Evolutionary conservation across 2,113 vertebrate genomes (phyloP).

Genomic region (Rhea americana): DNA sequence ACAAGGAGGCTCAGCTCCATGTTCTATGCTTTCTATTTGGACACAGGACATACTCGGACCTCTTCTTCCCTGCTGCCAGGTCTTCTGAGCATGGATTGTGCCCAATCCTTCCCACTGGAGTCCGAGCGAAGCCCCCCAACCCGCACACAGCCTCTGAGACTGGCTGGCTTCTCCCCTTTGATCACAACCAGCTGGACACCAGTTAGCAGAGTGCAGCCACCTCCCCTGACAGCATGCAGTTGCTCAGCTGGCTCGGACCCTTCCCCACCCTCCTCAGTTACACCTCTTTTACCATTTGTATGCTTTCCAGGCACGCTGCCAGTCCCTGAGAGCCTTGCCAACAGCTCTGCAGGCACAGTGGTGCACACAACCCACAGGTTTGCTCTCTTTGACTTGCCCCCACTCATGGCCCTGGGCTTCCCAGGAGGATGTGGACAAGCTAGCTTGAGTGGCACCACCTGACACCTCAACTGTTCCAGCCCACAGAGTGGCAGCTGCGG

Average conservation of each 20-base stretch:
- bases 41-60: background rate
- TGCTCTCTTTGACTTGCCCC: background rate
- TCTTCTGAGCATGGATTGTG: background rate
- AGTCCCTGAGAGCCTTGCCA: background rate
- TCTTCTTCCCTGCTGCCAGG: background rate
- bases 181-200: background rate
- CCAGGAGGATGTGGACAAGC: background rate
- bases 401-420: background rate
- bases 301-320: background rate
- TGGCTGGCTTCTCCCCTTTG: background rate
- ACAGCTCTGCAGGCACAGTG: background rate
- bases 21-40: background rate
- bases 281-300: background rate
- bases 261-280: background rate
- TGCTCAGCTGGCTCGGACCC: background rate
- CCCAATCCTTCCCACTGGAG: background rate
- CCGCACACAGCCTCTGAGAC: background rate
- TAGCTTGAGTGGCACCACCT: background rate
- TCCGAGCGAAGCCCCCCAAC: background rate
- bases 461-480: background rate
- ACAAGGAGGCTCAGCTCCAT: background rate
- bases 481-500: background rate
- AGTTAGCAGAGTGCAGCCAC: background rate
- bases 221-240: background rate
- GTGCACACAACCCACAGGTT: background rate